A percentile compares a stretch with the other conserved stretches of the same genome.
phyloP scores from a whole-genome alignment of 2,888 invertebrate genomes.

The Drosophila anomalata region DNA sequence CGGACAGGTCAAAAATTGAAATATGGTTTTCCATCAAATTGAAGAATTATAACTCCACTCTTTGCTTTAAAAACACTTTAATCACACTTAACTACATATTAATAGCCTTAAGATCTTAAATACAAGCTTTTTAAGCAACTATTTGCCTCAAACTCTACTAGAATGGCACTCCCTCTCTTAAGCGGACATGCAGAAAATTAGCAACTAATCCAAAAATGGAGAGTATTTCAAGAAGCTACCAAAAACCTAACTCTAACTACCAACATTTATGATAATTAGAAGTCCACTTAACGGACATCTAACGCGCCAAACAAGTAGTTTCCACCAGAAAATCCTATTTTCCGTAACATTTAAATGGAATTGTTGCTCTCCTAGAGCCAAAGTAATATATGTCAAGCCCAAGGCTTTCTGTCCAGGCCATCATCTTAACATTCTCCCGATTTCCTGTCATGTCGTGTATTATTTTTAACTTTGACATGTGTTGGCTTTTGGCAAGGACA shows the following conservation, averaged over 20 bases:
- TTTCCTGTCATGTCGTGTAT: conserved; percentile 39
- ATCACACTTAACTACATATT: too few relatives aligned
- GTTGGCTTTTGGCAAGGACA: conserved; percentile 71
- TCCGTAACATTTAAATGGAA: not conserved
- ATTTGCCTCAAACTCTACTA: too few relatives aligned
- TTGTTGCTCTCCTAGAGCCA: not conserved
- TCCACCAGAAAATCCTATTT: not conserved
- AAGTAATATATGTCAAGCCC: conserved; percentile 15
- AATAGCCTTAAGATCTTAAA: too few relatives aligned
- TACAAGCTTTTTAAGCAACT: too few relatives aligned
- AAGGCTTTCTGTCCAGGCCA: conserved; percentile 30
- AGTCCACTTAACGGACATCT: not conserved
- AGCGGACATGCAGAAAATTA: not conserved
- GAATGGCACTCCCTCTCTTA: not conserved
- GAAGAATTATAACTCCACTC: too few relatives aligned
- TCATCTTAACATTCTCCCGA: conserved; percentile 27
- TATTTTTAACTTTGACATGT: conserved; percentile 78
- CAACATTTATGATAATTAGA: not conserved
- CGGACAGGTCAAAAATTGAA: not conserved
- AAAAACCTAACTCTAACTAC: not conserved
- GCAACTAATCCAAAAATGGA: not conserved
- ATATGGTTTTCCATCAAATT: too few relatives aligned
- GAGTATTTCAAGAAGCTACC: not conserved
- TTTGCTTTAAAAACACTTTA: too few relatives aligned
- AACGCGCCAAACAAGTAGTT: too few relatives aligned